Evolutionary conservation across 2,888 invertebrate genomes (phyloP).

Genomic region (Apotomis turbidana): DNA sequence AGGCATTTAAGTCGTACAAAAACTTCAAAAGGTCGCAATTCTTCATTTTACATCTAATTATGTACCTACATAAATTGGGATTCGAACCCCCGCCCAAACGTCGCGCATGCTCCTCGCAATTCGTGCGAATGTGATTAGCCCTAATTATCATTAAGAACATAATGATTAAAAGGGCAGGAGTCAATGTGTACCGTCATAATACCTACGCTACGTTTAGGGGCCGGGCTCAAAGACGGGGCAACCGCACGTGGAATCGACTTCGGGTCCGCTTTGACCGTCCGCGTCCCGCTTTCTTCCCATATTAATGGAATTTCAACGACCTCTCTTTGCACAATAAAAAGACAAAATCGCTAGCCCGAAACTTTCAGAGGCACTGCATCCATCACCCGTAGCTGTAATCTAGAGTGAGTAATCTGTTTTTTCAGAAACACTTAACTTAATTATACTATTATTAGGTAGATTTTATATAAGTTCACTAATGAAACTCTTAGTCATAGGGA

Average conservation of each 20-base stretch:
- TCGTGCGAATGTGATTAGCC: neutral
- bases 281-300: conserved; percentile 50
- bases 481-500: no score
- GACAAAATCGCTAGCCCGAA: conserved; percentile 8
- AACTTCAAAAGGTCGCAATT: neutral
- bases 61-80: neutral
- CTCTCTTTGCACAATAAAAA: conserved; percentile 47
- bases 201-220: conserved; percentile 56
- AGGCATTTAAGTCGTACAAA: neutral
- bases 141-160: conserved; percentile 28
- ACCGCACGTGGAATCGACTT: conserved; percentile 59
- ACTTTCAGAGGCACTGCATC: conserved; percentile 23
- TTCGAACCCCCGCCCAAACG: neutral
- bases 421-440: neutral
- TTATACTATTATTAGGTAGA: neutral
- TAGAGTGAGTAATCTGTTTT: conserved; percentile 7
- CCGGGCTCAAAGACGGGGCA: conserved; percentile 51
- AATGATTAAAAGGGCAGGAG: conserved; percentile 59
- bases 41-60: neutral
- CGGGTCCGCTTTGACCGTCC: conserved; percentile 45
- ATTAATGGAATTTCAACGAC: conserved; percentile 61
- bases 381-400: conserved; percentile 19
- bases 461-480: no score
- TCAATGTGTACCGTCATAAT: conserved; percentile 61
- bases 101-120: neutral